Base-by-base conservation (phyloP, 2,113 vertebrate genomes). In the Muntiacus reevesi region DNA sequence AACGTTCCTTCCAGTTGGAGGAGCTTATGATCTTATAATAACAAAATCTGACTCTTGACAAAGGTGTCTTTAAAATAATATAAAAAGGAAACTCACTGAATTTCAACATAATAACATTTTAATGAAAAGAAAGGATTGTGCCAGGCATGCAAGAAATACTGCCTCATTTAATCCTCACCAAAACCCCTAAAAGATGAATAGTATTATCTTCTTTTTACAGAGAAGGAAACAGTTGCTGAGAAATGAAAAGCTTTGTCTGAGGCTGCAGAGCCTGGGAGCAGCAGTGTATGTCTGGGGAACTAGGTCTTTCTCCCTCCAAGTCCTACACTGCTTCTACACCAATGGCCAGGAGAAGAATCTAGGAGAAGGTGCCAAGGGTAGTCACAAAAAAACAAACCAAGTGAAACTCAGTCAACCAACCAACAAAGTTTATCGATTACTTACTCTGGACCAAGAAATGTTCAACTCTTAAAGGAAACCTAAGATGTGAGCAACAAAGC, bases 71-170 rank as follows among this genome's bases (percentile, higher is more conserved):
- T 91, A 55, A 95, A 95, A 76, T 76, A 89, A 95, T 33, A 27
- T 76, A 93, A 91, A 93, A 79, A 27, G 11, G 30, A 97, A 95
- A 79, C 21, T 60, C 62, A 87, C 28, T 87, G 85, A 83, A 97
- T 28, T 33, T 36, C 40, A 82, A 82, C 36, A 71, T 27, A 94
- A 57, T 50, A 84, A 54, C 33, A 86, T 47, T 95, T 90, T 25
- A 76, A 54, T 60, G 54, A 83, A 92, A 96, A 57, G 43, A 30
- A 71, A 93, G 33, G 23, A 57, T 17, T 59, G 15, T 40, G n/a
- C 12, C 57, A 54, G 40, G 74, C 23, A 64, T 60, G 33, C 5
- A 25, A 30, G 84, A 95, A 59, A 7, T 64, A 19, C 47, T 50
- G 88, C 55, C 25, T 90, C 45, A 81, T 64, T 52, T 11, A 79